phyloP scores from a whole-genome alignment of 1,140 invertebrate genomes.

The Drosophila trapezifrons region DNA sequence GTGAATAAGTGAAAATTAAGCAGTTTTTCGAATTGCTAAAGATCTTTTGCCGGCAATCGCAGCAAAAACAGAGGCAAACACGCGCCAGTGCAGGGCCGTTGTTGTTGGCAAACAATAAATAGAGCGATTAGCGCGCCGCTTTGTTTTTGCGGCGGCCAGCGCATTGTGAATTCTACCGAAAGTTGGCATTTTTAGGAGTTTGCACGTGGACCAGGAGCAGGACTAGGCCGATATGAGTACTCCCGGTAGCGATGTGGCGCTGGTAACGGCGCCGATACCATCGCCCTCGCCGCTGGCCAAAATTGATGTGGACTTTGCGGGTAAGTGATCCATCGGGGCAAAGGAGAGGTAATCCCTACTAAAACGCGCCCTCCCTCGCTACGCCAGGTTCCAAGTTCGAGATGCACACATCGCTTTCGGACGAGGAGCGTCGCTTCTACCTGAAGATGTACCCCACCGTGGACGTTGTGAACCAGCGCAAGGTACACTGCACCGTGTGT shows the following conservation, averaged over 20 bases:
- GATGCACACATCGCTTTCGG: constrained; percentile 85
- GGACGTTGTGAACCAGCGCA: constrained; percentile 85
- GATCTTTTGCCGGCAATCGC: constrained; percentile 6
- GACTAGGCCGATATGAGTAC: constrained; percentile 42
- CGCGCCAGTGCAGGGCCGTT: constrained; percentile 2
- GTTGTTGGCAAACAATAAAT: constrained; percentile 13
- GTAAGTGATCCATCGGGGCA: constrained; percentile 26
- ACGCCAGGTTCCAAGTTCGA: constrained; percentile 66
- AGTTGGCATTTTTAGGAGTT: neutral
- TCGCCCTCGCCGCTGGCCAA: constrained; percentile 50
- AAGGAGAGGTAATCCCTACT: neutral
- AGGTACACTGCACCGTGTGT: constrained; percentile 90
- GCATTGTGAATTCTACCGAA: constrained; percentile 1
- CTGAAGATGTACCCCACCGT: constrained; percentile 82
- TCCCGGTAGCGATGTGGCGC: constrained; percentile 21
- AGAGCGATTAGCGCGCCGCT: constrained; percentile 21
- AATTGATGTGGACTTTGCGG: constrained; percentile 57
- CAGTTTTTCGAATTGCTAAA: neutral
- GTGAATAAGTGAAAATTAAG: neutral
- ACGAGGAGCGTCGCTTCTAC: constrained; percentile 85
- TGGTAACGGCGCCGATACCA: constrained; percentile 34
- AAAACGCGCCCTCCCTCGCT: neutral
- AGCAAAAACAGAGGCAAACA: neutral
- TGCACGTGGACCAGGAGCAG: constrained; percentile 30
- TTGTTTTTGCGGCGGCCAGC: constrained; percentile 18